Conservation (phyloP, 2,113 vertebrate species). For the Urocitellus parryii region DNA sequence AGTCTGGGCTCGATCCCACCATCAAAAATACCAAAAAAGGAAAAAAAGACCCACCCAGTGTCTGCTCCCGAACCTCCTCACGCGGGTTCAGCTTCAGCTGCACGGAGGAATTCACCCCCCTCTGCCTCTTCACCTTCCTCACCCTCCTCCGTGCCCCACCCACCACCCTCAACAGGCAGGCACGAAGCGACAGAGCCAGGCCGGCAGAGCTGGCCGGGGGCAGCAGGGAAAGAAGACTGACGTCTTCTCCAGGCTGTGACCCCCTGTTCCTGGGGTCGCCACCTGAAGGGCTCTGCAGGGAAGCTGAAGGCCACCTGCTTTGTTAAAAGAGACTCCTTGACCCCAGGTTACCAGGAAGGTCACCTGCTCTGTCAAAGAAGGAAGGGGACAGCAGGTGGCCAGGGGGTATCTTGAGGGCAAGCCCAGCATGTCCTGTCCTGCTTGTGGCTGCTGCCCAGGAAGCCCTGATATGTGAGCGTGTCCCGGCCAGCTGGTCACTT, state of each 20-base stretch:
- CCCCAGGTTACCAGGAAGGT: not conserved
- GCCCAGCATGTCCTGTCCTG: not conserved
- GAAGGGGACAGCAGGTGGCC: not conserved
- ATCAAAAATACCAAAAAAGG: too few species aligned
- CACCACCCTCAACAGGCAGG: not conserved
- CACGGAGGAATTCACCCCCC: rapidly evolving
- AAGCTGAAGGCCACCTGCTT: not conserved
- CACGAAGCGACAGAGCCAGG: rapidly evolving
- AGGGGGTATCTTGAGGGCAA: not conserved
- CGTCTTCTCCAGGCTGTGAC: too few species aligned
- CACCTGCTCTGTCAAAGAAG: not conserved
- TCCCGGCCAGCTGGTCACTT: not conserved
- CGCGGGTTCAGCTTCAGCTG: rapidly evolving
- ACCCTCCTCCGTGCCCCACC: rapidly evolving
- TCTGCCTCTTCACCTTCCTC: rapidly evolving
- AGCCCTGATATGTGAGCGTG: not conserved
- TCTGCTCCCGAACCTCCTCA: not conserved
- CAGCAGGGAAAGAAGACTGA: not conserved
- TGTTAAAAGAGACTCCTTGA: not conserved
- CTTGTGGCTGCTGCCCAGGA: not conserved
- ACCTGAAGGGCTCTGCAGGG: not conserved
- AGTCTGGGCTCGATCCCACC: too few species aligned
- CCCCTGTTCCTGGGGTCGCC: not conserved
- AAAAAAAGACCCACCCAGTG: too few species aligned
- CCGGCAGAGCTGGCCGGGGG: not conserved